A percentile compares a stretch with the other conserved stretches of the same genome.
Evolutionary conservation across 2,113 vertebrate species (phyloP).

Genomic region (Ariopsis seemanni): DNA sequence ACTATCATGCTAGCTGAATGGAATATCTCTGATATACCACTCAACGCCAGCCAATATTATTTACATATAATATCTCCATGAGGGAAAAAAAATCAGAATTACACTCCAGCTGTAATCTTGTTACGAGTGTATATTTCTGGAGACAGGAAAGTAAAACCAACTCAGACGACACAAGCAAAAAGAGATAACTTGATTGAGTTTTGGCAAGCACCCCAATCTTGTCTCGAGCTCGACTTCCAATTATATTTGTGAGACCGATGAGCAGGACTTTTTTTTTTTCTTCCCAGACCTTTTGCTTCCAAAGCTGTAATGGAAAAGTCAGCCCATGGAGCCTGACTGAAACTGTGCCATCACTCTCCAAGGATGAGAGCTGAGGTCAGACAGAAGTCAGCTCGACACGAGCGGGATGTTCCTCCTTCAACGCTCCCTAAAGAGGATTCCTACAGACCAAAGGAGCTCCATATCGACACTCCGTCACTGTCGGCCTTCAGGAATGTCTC

Average conservation of each 20-base stretch:
- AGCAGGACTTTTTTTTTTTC: constrained; percentile 6
- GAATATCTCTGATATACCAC: no score
- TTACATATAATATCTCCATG: neutral
- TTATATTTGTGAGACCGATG: constrained; percentile 30
- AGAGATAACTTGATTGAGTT: constrained; percentile 4
- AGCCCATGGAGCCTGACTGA: neutral
- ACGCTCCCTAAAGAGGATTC: neutral
- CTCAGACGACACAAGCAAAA: constrained; percentile 17
- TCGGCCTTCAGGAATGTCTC: neutral
- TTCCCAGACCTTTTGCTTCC: constrained; percentile 7
- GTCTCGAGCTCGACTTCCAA: constrained; percentile 24
- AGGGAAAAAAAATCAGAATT: neutral
- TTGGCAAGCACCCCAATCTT: constrained; percentile 36
- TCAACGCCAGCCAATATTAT: no score
- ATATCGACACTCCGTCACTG: neutral
- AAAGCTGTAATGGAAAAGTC: neutral
- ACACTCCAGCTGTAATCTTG: neutral
- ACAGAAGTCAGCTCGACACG: neutral
- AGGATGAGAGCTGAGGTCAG: constrained; percentile 20
- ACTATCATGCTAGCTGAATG: no score
- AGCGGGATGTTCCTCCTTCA: neutral
- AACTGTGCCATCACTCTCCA: constrained; percentile 1
- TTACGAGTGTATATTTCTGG: neutral
- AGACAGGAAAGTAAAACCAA: neutral
- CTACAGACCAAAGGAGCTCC: neutral